Evolutionary conservation across 2,888 invertebrate genomes (phyloP).

Genomic region (Athrips mouffetella): DNA sequence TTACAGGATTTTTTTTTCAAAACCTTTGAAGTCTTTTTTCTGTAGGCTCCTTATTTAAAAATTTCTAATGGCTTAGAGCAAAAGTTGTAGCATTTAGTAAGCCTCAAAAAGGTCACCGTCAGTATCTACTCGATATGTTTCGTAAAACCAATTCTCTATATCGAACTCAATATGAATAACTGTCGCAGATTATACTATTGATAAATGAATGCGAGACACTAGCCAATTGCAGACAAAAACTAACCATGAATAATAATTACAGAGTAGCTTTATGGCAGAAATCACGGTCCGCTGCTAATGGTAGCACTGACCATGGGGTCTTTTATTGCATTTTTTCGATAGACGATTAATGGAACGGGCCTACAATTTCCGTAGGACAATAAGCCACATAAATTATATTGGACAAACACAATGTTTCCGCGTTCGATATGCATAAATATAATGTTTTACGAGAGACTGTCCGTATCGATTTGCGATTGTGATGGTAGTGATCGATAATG

Average conservation of each 20-base stretch:
- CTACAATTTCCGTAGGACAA: constrained; percentile 71
- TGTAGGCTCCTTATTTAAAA: too few relatives aligned
- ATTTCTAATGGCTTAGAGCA: too few relatives aligned
- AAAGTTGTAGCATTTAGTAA: too few relatives aligned
- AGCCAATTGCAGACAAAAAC: constrained; percentile 55
- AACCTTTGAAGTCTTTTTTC: too few relatives aligned
- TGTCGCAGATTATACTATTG: constrained; percentile 70
- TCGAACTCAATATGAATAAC: constrained; percentile 65
- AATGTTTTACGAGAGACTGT: constrained; percentile 14
- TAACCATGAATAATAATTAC: constrained; percentile 65
- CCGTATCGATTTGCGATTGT: not conserved
- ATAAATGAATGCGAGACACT: constrained; percentile 61
- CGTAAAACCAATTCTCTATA: constrained; percentile 43
- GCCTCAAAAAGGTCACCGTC: too few relatives aligned
- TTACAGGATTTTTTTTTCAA: too few relatives aligned
- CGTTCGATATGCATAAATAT: constrained; percentile 46
- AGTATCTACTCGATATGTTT: constrained; percentile 46
- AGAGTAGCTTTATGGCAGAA: constrained; percentile 47
- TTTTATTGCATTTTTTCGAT: constrained; percentile 63
- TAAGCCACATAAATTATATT: constrained; percentile 66
- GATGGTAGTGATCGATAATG: not conserved
- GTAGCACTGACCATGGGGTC: constrained; percentile 47
- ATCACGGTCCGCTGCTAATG: constrained; percentile 66
- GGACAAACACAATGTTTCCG: constrained; percentile 58
- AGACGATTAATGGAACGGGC: constrained; percentile 66